A percentile compares a stretch with the other conserved stretches of the same genome.
These are phyloP conservation scores for Eulimnadia texana DNA, from an alignment of 1,140 invertebrate genomes.

Conservation along the genomic window DNA sequence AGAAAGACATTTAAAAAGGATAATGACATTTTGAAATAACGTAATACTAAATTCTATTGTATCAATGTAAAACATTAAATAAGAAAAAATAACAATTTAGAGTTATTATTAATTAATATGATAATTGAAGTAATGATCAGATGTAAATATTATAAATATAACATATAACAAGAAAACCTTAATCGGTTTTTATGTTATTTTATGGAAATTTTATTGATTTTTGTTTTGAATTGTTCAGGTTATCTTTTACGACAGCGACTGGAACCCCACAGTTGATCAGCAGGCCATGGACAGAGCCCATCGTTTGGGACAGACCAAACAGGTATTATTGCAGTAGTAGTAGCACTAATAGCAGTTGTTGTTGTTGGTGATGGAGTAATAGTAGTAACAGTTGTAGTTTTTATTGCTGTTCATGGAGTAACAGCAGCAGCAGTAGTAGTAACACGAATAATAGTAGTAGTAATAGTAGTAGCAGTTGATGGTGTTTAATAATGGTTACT, in stretches of 20 bases:
- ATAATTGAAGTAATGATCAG: too few relatives aligned
- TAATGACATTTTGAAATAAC: too few relatives aligned
- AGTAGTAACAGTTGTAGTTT: background rate
- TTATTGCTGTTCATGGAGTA: background rate
- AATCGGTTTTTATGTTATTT: background rate
- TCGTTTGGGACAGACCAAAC: conserved; percentile 46
- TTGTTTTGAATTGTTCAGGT: conserved; percentile 49
- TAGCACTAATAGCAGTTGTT: conserved; percentile 38
- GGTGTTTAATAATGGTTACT: too few relatives aligned
- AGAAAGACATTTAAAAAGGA: too few relatives aligned
- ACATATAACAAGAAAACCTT: background rate
- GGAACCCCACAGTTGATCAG: conserved; percentile 94
- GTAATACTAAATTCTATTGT: too few relatives aligned
- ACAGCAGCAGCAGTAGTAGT: too few relatives aligned
- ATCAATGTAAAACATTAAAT: too few relatives aligned
- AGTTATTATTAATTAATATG: too few relatives aligned
- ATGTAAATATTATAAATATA: too few relatives aligned
- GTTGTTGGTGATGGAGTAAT: background rate
- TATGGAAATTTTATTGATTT: background rate
- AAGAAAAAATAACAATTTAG: too few relatives aligned
- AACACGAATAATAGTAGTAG: too few relatives aligned
- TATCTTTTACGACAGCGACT: conserved; percentile 98
- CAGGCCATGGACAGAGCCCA: conserved; percentile 89
- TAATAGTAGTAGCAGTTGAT: too few relatives aligned
- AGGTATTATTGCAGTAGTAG: conserved; percentile 12